Evolutionary conservation across 2,888 invertebrate species (phyloP).

Genomic region (Caenorhabditis macrosperma): DNA sequence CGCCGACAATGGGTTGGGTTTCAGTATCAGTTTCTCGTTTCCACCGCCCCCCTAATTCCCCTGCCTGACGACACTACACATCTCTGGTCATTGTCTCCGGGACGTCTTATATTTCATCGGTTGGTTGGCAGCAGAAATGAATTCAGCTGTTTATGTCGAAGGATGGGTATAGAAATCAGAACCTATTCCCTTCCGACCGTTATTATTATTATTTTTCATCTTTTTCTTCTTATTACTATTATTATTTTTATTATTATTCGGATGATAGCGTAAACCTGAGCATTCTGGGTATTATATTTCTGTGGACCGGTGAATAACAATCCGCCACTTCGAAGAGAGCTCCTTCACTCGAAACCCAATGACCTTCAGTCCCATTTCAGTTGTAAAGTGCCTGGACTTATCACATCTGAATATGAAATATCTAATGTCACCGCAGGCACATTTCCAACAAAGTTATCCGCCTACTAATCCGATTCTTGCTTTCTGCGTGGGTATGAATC

Average conservation of each 20-base stretch:
- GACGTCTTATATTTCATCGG: neutral
- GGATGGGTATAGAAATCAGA: neutral
- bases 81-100: neutral
- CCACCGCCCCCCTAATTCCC: neutral
- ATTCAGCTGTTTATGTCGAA: neutral
- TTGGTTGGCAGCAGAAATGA: neutral
- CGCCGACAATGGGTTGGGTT: neutral
- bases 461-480: constrained; percentile 13
- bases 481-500: too few species aligned
- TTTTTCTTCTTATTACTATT: neutral
- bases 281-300: neutral
- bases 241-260: neutral
- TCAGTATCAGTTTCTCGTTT: constrained; percentile 10
- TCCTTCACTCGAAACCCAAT: neutral
- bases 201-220: neutral
- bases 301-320: neutral
- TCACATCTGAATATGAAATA: neutral
- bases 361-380: too few species aligned
- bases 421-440: neutral
- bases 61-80: neutral
- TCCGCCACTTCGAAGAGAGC: neutral
- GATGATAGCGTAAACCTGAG: neutral
- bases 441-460: constrained; percentile 12
- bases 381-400: neutral
- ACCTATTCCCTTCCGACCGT: neutral